Evolutionary conservation across 2,888 invertebrate genomes (phyloP), one percentile per base, ranked within the genome.

Genomic region (Pterobdella sp.): DNA sequence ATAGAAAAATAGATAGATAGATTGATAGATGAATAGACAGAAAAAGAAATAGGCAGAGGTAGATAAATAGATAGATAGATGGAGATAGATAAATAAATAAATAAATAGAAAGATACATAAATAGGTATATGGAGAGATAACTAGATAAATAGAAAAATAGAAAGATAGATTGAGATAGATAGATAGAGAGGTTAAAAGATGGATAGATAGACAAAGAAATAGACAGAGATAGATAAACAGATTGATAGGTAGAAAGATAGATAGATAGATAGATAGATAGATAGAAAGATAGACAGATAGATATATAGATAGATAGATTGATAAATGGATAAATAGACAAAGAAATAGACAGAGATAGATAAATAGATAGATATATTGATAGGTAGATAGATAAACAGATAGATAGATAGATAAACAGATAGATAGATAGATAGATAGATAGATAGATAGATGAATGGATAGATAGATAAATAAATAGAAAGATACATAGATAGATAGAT

Each of bases 171-270:
- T 14, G 18, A 42, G 10, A 42, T 14, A 18, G 42, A 42, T 7
- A 42, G 7, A 42, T 14, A 42, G 42, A 18, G 18, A 42, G 10
- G 18, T 14, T 7, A 18, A 42, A 18, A 42, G 10, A 42, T 14
- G 18, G 42, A 18, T 14, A 42, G 10, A 42, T 14, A n/a, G 64
- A 29, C 10, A 64, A 31, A n/a, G 14, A 29, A 64, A n/a, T 10
- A 64, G n/a, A 64, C 7, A n/a, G 64, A 31, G 31, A 64, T 14
- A 64, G n/a, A 64, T 14, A 14, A 64, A 29, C 64, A 64, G n/a
- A 14, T 4, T 4, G 14, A 31, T n/a, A 64, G n/a, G 31, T 10
- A n/a, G n/a, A n/a, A 4, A 29, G 14, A 10, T 4, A n/a, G 18
- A 42, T 14, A 42, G 42, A 42, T 18, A 42, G 18, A 18, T 14